Base-by-base conservation (phyloP, 2,888 invertebrate genomes). In the Ennomos erosarius region DNA sequence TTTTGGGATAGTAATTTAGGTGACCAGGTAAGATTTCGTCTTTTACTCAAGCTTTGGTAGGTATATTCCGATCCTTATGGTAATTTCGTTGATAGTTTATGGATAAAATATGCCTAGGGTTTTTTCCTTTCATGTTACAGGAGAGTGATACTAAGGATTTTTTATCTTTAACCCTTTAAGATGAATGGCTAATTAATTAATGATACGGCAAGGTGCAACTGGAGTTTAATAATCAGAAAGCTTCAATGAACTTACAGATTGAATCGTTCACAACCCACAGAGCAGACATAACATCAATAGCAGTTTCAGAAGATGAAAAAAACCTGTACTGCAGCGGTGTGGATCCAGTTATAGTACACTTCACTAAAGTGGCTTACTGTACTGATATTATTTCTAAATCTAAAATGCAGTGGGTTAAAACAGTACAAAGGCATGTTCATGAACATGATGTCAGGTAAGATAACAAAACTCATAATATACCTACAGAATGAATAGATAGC, bases 1-100 rank as follows among this genome's bases (percentile, higher is more conserved):
- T 96, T 99, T 77, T 99, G 98, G 98, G 97, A 98, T 90, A 96
- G 96, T 10, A 93, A 93, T 59, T 86, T 95, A 53, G 98, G 97
- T 9, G 95, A 96, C 9, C 94, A 96, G 75, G 92, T 91, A 79
- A 70, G 10, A 33, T 33, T 26, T 26, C n/a, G 26, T 26, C 1
- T 26, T 26, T 6, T 26, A 6, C 6, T 26, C 26, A 26, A 26
- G 3, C 4, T 6, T 26, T 26, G 26, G 26, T 26, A 26, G 26
- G 26, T 6, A 26, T 26, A 5, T 6, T 5, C 6, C 16, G 5
- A 26, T 26, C 26, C 6, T 26, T 1, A 26, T 26, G 1, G 26
- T 26, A 6, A 26, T 16, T 16, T 16, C 3, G 3, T 26, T 26
- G 26, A 26, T 26, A 26, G 3, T 26, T 26, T 4, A 6, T 26